These are phyloP conservation scores for Dipodomys spectabilis DNA, from an alignment of 2,113 vertebrate species.

Conservation along the genomic window DNA sequence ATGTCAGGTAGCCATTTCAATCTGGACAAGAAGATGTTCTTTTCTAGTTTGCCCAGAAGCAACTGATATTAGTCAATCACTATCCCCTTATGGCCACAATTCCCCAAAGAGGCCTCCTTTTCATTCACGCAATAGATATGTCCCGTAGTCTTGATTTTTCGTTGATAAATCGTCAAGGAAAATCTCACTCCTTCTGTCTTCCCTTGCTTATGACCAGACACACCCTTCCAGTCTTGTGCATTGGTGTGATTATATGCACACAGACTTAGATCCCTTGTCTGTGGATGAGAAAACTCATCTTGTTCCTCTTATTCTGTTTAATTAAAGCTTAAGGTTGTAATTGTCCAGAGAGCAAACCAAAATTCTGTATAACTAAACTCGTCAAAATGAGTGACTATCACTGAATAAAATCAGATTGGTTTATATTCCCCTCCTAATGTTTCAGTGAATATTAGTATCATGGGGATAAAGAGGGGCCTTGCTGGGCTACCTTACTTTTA, in stretches of 20 bases:
- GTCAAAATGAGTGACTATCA: neutral
- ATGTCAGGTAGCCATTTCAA: neutral
- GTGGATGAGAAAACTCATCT: slow-evolving; percentile 44
- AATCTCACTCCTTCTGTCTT: neutral
- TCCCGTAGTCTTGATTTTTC: neutral
- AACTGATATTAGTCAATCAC: neutral
- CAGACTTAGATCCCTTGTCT: neutral
- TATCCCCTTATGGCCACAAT: neutral
- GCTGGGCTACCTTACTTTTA: neutral
- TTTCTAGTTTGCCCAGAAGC: neutral
- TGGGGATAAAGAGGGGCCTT: neutral
- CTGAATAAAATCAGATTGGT: slow-evolving; percentile 6
- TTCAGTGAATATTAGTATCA: neutral
- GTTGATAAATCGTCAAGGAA: slow-evolving; percentile 30
- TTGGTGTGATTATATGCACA: neutral
- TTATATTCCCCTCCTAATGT: neutral
- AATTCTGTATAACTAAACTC: slow-evolving; percentile 2
- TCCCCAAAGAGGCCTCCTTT: neutral
- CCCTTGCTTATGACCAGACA: neutral
- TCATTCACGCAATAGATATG: neutral
- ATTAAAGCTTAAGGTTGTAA: slow-evolving; percentile 6
- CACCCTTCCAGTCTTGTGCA: neutral
- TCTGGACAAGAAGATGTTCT: neutral
- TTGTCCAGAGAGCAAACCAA: neutral
- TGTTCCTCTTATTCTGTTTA: neutral